Base-by-base conservation (phyloP, 2,797 vertebrate species). In the Phataginus tetradactyla region DNA sequence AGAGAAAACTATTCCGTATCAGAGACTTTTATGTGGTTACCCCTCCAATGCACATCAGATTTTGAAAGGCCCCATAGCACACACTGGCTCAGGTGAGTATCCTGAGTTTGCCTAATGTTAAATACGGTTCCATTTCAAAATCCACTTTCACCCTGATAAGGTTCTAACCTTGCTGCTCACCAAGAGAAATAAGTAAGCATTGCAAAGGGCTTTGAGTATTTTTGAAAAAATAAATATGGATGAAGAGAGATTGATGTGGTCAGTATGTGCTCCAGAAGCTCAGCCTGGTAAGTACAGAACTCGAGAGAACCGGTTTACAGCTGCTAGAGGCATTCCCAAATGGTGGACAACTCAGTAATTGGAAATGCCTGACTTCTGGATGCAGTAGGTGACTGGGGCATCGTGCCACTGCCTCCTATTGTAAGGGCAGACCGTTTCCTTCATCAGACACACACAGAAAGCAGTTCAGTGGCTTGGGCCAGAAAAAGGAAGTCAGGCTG, bases 401-500 rank as follows among this genome's bases (percentile, higher is more conserved):
- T 13, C n/a, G 74, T 4, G 1, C 61, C 49, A 20, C 27, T 14
- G n/a, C 49, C 72, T 49, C 1, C 27, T 61, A 20, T 68, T 45
- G 55, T 83, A 91, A 90, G 34, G 37, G 77, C 66, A 91, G 59
- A 69, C 34, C 11, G 53, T n/a, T 74, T 80, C 92, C 71, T 92
- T 87, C n/a, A 34, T 79, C 39, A 79, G 61, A 77, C 53, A 90
- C 72, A 74, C 42, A 42, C 0, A 87, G 85, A 88, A 87, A 91
- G 75, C 75, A 86, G 71, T 87, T 85, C 20, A 71, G 74, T 86
- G 59, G 21, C 68, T 89, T 37, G 34, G 25, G 29, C 37, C 91
- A 75, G 59, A 91, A 94, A 90, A 61, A 37, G 78, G 92, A 97
- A 96, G 92, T 93, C 29, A 68, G 90, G 63, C 59, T 59, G 51